phyloP scores from a whole-genome alignment of 2,113 vertebrate species.

The Nothobranchius furzeri region DNA sequence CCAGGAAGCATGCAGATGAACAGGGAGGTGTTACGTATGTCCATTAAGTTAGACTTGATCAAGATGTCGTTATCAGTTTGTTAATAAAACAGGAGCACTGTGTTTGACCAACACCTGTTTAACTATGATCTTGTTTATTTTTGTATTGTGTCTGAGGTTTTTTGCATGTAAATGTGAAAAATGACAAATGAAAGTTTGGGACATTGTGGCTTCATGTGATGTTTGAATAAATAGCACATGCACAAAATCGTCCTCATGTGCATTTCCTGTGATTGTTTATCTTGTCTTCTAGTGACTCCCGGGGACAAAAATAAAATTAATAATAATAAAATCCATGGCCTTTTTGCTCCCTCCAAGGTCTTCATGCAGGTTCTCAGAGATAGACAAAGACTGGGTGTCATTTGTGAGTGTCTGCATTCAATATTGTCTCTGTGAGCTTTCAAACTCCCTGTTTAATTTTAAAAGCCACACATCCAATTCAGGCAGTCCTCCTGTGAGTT shows the following conservation, averaged over 20 bases:
- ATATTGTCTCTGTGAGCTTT: constrained; percentile 48
- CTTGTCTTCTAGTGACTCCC: constrained; percentile 24
- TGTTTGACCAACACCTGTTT: constrained; percentile 8
- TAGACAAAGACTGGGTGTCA: constrained; percentile 10
- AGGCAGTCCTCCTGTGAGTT: constrained; percentile 23
- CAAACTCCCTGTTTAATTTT: constrained; percentile 61
- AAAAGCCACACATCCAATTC: constrained; percentile 15
- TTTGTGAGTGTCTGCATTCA: constrained; percentile 30
- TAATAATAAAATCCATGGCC: neutral
- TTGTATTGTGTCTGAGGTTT: constrained; percentile 45
- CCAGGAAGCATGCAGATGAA: constrained; percentile 25
- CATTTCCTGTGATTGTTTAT: neutral
- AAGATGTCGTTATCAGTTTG: neutral
- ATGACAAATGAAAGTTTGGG: too few species aligned
- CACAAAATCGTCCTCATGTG: neutral
- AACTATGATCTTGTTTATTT: constrained; percentile 19
- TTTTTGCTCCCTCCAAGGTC: constrained; percentile 4
- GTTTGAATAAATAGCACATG: constrained; percentile 54
- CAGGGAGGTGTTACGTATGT: constrained; percentile 7
- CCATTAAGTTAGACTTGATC: constrained; percentile 5
- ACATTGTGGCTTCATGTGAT: constrained; percentile 25
- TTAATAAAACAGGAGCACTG: neutral
- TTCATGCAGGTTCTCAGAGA: constrained; percentile 23
- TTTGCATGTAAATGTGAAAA: constrained; percentile 50
- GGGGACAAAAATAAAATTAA: constrained; percentile 14